These are phyloP conservation scores for Poecilia gillii DNA, from an alignment of 2,797 vertebrate genomes.

Conservation along the genomic window DNA sequence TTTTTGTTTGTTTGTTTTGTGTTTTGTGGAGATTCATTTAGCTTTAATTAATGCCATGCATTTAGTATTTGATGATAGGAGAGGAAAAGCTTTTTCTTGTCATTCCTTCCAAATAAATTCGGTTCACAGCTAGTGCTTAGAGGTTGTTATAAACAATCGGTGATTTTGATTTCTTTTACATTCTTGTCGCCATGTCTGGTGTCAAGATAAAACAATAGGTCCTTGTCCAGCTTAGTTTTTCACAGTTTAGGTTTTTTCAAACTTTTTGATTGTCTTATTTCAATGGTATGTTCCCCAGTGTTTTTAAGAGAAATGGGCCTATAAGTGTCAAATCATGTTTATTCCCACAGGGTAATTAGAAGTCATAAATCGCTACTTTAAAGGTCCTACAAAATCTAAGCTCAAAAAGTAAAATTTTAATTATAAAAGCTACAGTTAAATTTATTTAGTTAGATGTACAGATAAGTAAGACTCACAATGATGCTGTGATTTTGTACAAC, in stretches of 20 bases:
- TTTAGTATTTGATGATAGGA: neutral
- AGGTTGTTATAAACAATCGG: neutral
- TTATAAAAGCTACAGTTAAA: neutral
- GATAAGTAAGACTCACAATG: neutral
- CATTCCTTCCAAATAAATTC: neutral
- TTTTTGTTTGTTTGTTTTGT: too few species aligned
- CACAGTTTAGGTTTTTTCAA: too few species aligned
- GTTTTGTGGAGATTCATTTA: neutral
- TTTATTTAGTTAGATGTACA: neutral
- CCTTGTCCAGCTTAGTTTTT: neutral
- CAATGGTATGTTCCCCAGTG: too few species aligned
- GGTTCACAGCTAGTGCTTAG: neutral
- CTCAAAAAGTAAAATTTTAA: neutral
- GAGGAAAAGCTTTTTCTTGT: neutral
- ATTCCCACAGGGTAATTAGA: neutral
- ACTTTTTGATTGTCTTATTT: too few species aligned
- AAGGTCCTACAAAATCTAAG: neutral
- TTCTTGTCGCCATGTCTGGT: neutral
- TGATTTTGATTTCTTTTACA: neutral
- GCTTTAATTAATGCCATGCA: neutral
- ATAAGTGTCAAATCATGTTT: neutral
- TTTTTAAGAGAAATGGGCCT: neutral
- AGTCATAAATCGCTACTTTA: neutral
- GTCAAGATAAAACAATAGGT: neutral
- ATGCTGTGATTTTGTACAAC: neutral